A percentile compares a stretch with the other conserved stretches of the same genome.
Conservation (phyloP, 2,888 invertebrate genomes). For the Pseudococcus viburni region DNA sequence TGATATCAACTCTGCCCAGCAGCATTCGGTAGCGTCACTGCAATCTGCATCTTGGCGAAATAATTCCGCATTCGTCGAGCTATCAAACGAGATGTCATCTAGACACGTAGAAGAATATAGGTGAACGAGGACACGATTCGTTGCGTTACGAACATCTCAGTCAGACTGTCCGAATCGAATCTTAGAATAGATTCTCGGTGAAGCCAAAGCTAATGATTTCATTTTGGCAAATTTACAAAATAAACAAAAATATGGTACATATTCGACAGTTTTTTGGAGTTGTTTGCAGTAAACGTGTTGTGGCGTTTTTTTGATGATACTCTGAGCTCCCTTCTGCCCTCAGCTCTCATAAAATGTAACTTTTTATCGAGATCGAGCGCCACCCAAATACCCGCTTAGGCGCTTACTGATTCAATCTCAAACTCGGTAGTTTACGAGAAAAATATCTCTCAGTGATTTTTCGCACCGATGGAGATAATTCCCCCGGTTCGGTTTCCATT, state of each 20-base stretch:
- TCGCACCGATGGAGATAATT: background rate
- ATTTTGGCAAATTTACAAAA: conserved; percentile 49
- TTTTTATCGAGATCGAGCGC: conserved; percentile 1
- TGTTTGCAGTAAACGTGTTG: background rate
- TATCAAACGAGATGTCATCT: background rate
- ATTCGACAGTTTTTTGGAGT: conserved; percentile 1
- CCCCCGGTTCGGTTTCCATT: background rate
- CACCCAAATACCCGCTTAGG: background rate
- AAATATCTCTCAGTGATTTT: background rate
- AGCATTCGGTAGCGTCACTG: background rate
- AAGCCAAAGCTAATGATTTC: conserved; percentile 37
- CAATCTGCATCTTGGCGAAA: background rate
- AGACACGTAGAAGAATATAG: background rate
- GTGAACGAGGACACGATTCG: conserved; percentile 40
- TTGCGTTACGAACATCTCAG: conserved; percentile 2
- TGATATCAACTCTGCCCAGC: background rate
- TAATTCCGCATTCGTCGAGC: background rate
- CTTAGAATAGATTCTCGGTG: conserved; percentile 17
- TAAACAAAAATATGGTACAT: conserved; percentile 25
- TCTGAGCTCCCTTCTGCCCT: background rate
- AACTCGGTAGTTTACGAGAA: background rate
- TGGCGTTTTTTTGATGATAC: background rate
- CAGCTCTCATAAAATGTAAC: background rate
- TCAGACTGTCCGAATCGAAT: conserved; percentile 9
- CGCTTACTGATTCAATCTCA: background rate